Percentiles rank a stretch among this genome's conserved stretches.
These are phyloP conservation scores for Mastomys natalensis DNA, from an alignment of 2,113 vertebrate species.

Conservation along the genomic window DNA sequence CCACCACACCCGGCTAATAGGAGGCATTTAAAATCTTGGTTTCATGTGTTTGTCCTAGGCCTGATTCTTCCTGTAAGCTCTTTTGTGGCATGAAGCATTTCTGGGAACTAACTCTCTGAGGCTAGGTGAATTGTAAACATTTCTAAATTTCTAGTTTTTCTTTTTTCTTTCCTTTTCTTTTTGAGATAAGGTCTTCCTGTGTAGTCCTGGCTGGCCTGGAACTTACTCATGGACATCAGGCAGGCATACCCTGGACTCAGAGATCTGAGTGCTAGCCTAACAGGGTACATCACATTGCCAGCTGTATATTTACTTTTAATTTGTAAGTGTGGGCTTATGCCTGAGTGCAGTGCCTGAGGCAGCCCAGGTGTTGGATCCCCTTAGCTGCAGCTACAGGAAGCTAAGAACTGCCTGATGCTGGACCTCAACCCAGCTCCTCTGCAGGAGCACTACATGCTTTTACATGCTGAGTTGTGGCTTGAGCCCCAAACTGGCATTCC, in stretches of 20 bases:
- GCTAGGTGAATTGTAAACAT: slow-evolving; percentile 3
- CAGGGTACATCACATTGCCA: not conserved
- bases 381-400: not conserved
- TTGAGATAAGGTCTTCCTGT: not conserved
- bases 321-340: not conserved
- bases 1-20: not conserved
- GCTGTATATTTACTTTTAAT: not conserved
- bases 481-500: not conserved
- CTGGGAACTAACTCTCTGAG: slow-evolving; percentile 44
- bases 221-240: not conserved
- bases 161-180: too few species aligned
- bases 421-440: not conserved
- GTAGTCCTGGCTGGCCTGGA: not conserved
- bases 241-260: not conserved
- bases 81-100: slow-evolving; percentile 9
- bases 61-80: slow-evolving; percentile 15
- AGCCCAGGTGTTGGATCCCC: not conserved
- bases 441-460: not conserved
- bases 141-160: not conserved
- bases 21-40: slow-evolving; percentile 43
- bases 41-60: not conserved
- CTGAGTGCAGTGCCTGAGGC: not conserved
- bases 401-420: not conserved
- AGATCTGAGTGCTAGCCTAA: not conserved
- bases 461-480: not conserved